Evolutionary conservation across 1,140 invertebrate species (phyloP).

Genomic region (Heliothis subflexa): DNA sequence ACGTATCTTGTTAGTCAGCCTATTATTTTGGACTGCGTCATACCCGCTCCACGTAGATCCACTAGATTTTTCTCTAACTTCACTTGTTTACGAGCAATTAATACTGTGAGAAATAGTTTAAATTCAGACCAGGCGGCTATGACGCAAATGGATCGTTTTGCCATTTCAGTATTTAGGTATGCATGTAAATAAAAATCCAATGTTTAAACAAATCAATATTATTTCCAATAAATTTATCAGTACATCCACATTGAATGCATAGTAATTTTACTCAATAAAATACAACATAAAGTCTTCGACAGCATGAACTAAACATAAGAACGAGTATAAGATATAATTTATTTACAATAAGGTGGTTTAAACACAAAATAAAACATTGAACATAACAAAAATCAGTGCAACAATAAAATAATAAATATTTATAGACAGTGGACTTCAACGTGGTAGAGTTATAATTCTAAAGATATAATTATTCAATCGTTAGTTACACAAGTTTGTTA

Average conservation of each 20-base stretch:
- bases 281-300: slow-evolving; percentile 83
- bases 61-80: slow-evolving; percentile 21
- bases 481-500: slow-evolving; percentile 83
- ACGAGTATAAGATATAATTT: slow-evolving; percentile 74
- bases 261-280: slow-evolving; percentile 77
- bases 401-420: slow-evolving; percentile 86
- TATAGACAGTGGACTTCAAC: slow-evolving; percentile 81
- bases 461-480: slow-evolving; percentile 76
- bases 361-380: slow-evolving; percentile 84
- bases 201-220: slow-evolving; percentile 85
- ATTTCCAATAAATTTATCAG: slow-evolving; percentile 86
- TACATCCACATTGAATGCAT: slow-evolving; percentile 83
- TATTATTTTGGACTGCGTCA: slow-evolving; percentile 57
- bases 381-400: slow-evolving; percentile 85
- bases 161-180: background rate
- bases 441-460: slow-evolving; percentile 81
- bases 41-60: slow-evolving; percentile 14
- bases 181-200: slow-evolving; percentile 60
- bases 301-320: slow-evolving; percentile 75
- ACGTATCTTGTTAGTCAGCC: slow-evolving; percentile 54
- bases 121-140: slow-evolving; percentile 14
- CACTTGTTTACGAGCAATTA: slow-evolving; percentile 35
- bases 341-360: slow-evolving; percentile 83
- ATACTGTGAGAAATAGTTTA: slow-evolving; percentile 26
- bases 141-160: slow-evolving; percentile 4